A percentile compares a stretch with the other conserved stretches of the same genome.
Conservation (phyloP, 1,140 invertebrate genomes). For the Zelostemma sp. region DNA sequence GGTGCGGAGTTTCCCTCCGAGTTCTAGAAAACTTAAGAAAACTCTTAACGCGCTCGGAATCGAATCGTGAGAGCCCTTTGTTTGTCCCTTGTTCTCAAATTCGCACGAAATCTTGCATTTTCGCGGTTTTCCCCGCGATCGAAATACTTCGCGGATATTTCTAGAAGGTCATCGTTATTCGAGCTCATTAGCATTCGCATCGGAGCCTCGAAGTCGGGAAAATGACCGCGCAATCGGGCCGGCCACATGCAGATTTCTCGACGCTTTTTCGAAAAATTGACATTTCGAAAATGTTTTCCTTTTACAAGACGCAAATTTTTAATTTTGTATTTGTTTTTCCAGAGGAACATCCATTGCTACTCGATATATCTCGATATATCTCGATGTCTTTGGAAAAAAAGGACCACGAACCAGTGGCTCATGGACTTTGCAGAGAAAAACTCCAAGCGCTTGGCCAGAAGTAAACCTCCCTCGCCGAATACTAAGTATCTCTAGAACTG, state of each 20-base stretch:
- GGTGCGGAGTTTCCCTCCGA: constrained; percentile 53
- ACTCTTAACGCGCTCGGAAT: too few species aligned
- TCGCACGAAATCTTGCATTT: background rate
- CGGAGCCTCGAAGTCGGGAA: background rate
- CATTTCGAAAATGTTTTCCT: too few species aligned
- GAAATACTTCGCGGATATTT: background rate
- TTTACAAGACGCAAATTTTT: too few species aligned
- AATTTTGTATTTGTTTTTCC: constrained; percentile 66
- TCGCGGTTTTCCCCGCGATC: background rate
- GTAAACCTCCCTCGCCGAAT: constrained; percentile 82
- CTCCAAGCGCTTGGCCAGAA: constrained; percentile 80
- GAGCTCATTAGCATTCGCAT: background rate
- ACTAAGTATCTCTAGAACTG: constrained; percentile 82
- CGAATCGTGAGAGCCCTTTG: too few species aligned
- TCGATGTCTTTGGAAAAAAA: constrained; percentile 81
- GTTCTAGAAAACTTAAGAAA: constrained; percentile 51
- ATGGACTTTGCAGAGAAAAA: constrained; percentile 84
- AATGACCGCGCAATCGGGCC: too few species aligned
- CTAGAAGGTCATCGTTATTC: background rate
- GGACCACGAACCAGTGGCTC: constrained; percentile 80
- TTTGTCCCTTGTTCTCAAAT: background rate
- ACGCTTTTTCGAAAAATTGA: too few species aligned
- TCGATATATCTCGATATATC: constrained; percentile 81
- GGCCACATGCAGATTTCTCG: too few species aligned
- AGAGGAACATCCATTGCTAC: constrained; percentile 83